Evolutionary conservation across 2,888 invertebrate species (phyloP).

Genomic region (Stenodera caucasica): DNA sequence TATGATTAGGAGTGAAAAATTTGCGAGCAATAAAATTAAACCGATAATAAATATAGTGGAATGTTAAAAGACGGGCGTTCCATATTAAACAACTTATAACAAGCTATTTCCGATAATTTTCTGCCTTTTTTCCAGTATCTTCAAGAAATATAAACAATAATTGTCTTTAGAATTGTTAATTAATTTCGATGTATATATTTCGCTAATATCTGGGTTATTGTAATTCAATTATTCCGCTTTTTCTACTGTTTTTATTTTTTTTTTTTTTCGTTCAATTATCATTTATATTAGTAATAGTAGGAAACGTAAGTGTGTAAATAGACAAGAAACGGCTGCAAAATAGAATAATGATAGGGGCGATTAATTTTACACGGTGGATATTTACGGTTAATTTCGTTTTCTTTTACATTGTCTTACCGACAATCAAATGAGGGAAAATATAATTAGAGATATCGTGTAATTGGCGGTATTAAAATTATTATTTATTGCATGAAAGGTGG

Average conservation of each 20-base stretch:
- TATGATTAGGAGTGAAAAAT: no score
- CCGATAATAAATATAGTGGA: no score
- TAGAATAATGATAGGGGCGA: background rate
- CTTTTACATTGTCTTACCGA: background rate
- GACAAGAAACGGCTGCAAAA: constrained; percentile 4
- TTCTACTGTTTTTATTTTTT: background rate
- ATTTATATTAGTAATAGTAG: no score
- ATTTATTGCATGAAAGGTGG: background rate
- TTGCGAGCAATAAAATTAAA: background rate
- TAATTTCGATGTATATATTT: background rate
- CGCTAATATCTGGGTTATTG: constrained; percentile 4
- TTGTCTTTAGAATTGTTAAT: background rate
- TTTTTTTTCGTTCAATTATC: background rate
- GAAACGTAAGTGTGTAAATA: no score
- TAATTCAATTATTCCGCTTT: constrained; percentile 5
- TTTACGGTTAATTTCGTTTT: background rate
- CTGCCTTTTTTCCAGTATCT: no score
- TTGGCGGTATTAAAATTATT: background rate
- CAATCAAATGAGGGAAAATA: background rate
- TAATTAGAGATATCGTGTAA: background rate
- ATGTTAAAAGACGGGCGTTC: background rate
- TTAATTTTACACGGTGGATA: background rate
- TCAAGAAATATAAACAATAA: no score
- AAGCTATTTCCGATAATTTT: background rate
- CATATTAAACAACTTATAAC: constrained; percentile 4